phyloP scores from a whole-genome alignment of 2,113 vertebrate genomes.

The Gymnobelideus leadbeateri region DNA sequence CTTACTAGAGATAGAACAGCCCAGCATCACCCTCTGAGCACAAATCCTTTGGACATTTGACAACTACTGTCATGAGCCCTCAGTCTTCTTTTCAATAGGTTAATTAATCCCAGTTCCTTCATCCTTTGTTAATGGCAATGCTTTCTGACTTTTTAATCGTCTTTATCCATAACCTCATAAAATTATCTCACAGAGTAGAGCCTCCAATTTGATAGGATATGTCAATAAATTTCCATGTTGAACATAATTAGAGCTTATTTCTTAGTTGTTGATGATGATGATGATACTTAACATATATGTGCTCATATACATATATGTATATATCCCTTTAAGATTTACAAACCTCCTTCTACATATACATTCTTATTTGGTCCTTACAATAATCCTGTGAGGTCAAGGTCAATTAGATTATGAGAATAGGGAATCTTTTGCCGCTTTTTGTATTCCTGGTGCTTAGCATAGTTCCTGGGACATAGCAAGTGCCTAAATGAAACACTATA shows the following conservation, averaged over 20 bases:
- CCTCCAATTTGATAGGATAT: neutral
- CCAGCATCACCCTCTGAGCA: neutral
- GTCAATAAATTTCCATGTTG: neutral
- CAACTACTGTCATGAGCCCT: constrained; percentile 19
- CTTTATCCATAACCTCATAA: constrained; percentile 13
- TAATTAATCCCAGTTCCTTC: neutral
- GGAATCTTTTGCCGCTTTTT: neutral
- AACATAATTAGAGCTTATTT: neutral
- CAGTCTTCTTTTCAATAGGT: constrained; percentile 11
- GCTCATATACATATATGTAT: neutral
- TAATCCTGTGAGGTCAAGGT: neutral
- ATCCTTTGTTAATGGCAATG: constrained; percentile 12
- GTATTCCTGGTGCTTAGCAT: neutral
- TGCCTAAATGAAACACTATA: neutral
- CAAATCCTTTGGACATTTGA: neutral
- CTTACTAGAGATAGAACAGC: neutral
- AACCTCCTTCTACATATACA: too few relatives aligned
- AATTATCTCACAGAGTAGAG: neutral
- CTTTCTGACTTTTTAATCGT: constrained; percentile 24
- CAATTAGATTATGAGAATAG: neutral
- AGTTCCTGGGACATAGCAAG: neutral
- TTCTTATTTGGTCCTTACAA: neutral
- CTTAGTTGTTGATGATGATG: neutral
- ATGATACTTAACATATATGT: neutral
- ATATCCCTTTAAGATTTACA: too few relatives aligned